These are phyloP conservation scores for Himantopus leucocephalus DNA, from an alignment of 2,113 vertebrate species.

Conservation along the genomic window DNA sequence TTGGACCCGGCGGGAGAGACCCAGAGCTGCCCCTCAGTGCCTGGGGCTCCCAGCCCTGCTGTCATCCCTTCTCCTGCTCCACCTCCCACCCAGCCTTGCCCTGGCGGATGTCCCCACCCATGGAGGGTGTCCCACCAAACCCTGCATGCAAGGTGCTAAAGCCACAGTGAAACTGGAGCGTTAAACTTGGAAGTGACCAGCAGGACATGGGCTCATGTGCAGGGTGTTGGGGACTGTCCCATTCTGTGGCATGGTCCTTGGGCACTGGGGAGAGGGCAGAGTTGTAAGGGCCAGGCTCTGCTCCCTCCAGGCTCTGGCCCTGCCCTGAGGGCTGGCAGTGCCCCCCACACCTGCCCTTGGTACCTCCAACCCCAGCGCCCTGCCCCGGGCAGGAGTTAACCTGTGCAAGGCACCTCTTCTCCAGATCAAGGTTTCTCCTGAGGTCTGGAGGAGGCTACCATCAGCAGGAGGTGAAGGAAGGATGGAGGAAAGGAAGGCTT, in stretches of 20 bases:
- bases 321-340: neutral
- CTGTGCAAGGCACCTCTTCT: neutral
- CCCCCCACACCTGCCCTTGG: neutral
- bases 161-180: neutral
- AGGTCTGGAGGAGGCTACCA: neutral
- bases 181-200: neutral
- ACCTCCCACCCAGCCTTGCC: neutral
- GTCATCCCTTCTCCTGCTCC: neutral
- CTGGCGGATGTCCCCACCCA: neutral
- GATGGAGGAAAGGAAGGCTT: neutral
- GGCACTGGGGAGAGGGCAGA: neutral
- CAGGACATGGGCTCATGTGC: fast-evolving
- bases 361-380: neutral
- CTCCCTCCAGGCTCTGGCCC: neutral
- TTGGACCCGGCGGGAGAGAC: neutral
- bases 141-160: neutral
- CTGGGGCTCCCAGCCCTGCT: neutral
- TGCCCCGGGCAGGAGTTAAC: neutral
- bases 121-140: neutral
- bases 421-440: neutral
- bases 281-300: neutral
- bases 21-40: neutral
- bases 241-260: neutral
- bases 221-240: neutral
- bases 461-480: neutral